Evolutionary conservation across 2,113 vertebrate species (phyloP), one percentile per base, ranked within the genome.

Genomic region (Chiloscyllium plagiosum): DNA sequence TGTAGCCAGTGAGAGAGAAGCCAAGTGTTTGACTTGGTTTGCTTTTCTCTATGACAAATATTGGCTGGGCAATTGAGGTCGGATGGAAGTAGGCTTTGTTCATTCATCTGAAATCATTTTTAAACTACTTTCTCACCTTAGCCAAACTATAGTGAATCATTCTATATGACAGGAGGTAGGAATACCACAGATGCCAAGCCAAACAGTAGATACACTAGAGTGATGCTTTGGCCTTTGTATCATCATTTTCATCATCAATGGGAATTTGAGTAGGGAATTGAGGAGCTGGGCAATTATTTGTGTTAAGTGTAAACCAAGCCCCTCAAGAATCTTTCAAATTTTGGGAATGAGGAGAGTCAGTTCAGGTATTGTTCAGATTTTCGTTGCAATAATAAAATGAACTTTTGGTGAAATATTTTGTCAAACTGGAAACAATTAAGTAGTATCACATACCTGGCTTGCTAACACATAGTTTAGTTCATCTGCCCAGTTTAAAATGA

Each of bases 81-180:
- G 65, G 87, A 65, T 37, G 17, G 56, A 89, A 89, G 2, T n/a
- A 33, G 52, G 15, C 52, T 92, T 56, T n/a, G 65, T 61, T 92
- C 56, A 92, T 92, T 92, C 15, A 17, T 92, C 87, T 33, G 61
- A 61, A 65, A 92, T 92, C 19, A 92, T 92, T 92, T 90, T 92
- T n/a, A 65, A 92, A 92, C 56, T 4, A 92, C 52, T 92, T 15
- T 87, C 50, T 47, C 85, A 87, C 85, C 80, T 87, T 65, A 19
- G 13, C 56, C 87, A 92, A 92, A 56, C 56, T 3, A 1, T 19
- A 19, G 56, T 61, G 56, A n/a, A 92, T 92, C 52, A 92, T 65
- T 65, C 24, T 92, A 0, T 29, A 87, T 52, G 29, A 65, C 56
- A 19, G 87, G 15, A 65, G 52, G 26, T 56, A 61, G 52, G 56